These are phyloP conservation scores for Drosophila micromelanica DNA, from an alignment of 1,140 invertebrate genomes.

Conservation along the genomic window DNA sequence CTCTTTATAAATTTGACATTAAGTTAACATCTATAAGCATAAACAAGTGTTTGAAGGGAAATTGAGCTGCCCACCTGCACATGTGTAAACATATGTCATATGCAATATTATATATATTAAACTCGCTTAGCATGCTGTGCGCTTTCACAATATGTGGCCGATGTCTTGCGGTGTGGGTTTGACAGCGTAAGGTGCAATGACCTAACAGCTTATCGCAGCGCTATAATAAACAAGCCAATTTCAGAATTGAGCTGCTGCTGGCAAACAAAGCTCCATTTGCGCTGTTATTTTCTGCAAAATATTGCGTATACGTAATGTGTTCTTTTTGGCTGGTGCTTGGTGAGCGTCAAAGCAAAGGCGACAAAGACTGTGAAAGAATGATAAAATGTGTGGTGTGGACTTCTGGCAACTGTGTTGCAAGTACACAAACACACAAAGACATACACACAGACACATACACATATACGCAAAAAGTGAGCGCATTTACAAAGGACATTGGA, in stretches of 20 bases:
- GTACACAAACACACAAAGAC: background rate
- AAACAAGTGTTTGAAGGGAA: background rate
- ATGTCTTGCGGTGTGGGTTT: conserved; percentile 12
- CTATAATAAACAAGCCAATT: conserved; percentile 71
- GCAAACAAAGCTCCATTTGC: conserved; percentile 74
- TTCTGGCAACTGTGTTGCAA: conserved; percentile 53
- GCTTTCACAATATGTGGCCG: conserved; percentile 16
- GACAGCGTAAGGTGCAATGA: conserved; percentile 50
- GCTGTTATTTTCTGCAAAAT: conserved; percentile 57
- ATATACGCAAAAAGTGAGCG: background rate
- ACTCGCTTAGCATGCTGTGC: background rate
- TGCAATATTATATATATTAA: background rate
- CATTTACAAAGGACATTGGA: conserved; percentile 33
- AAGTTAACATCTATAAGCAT: too few relatives aligned
- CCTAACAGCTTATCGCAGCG: conserved; percentile 45
- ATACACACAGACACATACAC: too few relatives aligned
- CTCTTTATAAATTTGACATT: too few relatives aligned
- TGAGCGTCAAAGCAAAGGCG: conserved; percentile 11
- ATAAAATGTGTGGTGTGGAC: conserved; percentile 38
- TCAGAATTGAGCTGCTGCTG: conserved; percentile 28
- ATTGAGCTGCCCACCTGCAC: background rate
- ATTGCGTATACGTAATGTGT: conserved; percentile 63
- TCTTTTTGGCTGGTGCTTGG: conserved; percentile 36
- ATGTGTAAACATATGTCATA: background rate
- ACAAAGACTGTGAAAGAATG: conserved; percentile 12